Conservation (phyloP, 2,113 vertebrate species). For the Ariopsis seemanni region DNA sequence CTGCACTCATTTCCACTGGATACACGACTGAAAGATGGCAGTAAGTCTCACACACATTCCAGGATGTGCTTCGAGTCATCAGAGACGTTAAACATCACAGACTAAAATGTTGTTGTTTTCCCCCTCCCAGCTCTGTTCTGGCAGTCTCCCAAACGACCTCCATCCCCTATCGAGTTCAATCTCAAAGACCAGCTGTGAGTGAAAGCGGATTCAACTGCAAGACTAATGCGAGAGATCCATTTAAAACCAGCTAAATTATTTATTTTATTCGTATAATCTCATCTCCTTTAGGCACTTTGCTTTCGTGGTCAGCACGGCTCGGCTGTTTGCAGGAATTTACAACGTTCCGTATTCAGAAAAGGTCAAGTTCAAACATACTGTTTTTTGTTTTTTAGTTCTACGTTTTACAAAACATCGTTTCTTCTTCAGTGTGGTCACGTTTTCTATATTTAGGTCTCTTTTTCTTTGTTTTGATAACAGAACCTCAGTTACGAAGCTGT, state of each 20-base stretch:
- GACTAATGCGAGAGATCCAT: not conserved
- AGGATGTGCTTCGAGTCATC: not conserved
- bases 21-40: conserved; percentile 95
- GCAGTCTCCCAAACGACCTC: conserved; percentile 97
- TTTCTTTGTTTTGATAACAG: conserved; percentile 63
- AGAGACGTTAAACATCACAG: not conserved
- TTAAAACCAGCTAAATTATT: not conserved
- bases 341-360: conserved; percentile 85
- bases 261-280: not conserved
- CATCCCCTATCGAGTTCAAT: conserved; percentile 89
- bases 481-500: conserved; percentile 81
- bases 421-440: not conserved
- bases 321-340: conserved; percentile 85
- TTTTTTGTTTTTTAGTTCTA: too few species aligned
- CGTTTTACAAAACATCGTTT: too few species aligned
- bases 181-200: conserved; percentile 91
- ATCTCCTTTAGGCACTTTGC: conserved; percentile 81
- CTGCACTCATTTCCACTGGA: conserved; percentile 95
- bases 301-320: conserved; percentile 88
- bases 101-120: conserved; percentile 22
- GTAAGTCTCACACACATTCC: conserved; percentile 74
- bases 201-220: not conserved
- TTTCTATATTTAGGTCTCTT: not conserved
- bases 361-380: conserved; percentile 64
- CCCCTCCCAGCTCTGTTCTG: conserved; percentile 88